Evolutionary conservation across 2,113 vertebrate genomes (phyloP), one percentile per base, ranked within the genome.

Genomic region (Cyanoliseus patagonus): DNA sequence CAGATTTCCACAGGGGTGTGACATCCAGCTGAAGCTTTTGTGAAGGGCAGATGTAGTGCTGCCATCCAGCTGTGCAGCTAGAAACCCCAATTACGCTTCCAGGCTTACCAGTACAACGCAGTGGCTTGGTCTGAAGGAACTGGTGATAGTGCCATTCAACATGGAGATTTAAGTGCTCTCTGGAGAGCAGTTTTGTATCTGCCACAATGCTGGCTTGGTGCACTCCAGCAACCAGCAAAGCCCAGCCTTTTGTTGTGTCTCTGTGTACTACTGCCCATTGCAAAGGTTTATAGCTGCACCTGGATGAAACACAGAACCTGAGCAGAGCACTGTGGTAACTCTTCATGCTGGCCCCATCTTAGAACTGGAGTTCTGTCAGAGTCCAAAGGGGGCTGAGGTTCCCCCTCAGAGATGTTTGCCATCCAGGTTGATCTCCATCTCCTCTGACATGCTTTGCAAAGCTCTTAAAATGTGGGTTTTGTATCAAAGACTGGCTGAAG

Each of bases 241-340:
- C 20, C 52, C 74, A 55, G 47, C 63, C 30, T 81, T n/a, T 42
- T 86, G 52, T 33, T 59, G 13, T 11, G 4, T 18, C 42, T 67
- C 33, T 69, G 20, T 22, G 44, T 12, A 47, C 24, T 9, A 3
- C 7, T 77, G 37, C 35, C 41, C 25, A 5, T 5, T 47, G 41
- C 20, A 31, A 17, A 19, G 19, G 27, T 66, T 67, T 20, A 23
- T 5, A 68, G 30, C 23, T 18, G 3, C 24, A 20, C 1, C 2
- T 7, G 64, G 27, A 72, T 55, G 39, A 90, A 59, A 9, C 0
- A 1, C 23, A 39, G 67, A 52, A 51, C 14, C 13, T 0, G 0
- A 53, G 37, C 33, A 77, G 52, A 73, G 64, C 28, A 31, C 44
- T 76, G 66, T 57, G 80, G 37, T 53, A 88, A 6, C 33, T 77